phyloP scores from a whole-genome alignment of 2,113 vertebrate species.

The Colossoma macropomum region DNA sequence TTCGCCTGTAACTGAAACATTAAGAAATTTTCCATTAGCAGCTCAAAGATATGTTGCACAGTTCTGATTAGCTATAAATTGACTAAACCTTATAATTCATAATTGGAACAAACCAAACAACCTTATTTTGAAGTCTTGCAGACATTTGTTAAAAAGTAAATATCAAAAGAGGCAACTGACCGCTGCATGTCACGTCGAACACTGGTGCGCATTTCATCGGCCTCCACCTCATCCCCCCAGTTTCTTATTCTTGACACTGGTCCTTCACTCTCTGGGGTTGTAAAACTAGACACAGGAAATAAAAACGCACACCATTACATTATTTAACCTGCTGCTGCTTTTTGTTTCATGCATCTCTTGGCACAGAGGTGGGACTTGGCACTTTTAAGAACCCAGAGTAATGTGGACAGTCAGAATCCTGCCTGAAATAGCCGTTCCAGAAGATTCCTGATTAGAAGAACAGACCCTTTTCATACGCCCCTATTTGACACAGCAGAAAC shows the following conservation, averaged over 20 bases:
- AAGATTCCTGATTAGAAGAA: no score
- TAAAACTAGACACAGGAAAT: constrained; percentile 79
- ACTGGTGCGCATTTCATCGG: constrained; percentile 86
- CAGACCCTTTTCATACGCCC: no score
- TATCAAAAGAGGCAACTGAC: constrained; percentile 67
- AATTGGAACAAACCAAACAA: no score
- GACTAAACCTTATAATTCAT: neutral
- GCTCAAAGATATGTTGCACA: neutral
- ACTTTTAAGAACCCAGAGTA: neutral
- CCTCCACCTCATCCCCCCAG: constrained; percentile 91
- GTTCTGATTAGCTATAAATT: neutral
- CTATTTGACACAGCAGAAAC: no score
- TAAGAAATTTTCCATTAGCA: neutral
- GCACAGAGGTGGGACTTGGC: neutral
- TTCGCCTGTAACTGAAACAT: constrained; percentile 87
- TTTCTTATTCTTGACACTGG: constrained; percentile 82
- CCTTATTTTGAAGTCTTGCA: no score
- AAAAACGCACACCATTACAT: neutral
- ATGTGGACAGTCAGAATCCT: neutral
- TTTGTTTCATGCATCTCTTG: neutral
- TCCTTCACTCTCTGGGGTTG: constrained; percentile 88
- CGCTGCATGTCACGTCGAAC: constrained; percentile 89
- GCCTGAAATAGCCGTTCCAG: neutral
- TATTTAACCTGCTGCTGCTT: neutral
- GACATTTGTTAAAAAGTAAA: neutral